phyloP scores from a whole-genome alignment of 2,888 invertebrate species.

The Ichneumoninae sp. region DNA sequence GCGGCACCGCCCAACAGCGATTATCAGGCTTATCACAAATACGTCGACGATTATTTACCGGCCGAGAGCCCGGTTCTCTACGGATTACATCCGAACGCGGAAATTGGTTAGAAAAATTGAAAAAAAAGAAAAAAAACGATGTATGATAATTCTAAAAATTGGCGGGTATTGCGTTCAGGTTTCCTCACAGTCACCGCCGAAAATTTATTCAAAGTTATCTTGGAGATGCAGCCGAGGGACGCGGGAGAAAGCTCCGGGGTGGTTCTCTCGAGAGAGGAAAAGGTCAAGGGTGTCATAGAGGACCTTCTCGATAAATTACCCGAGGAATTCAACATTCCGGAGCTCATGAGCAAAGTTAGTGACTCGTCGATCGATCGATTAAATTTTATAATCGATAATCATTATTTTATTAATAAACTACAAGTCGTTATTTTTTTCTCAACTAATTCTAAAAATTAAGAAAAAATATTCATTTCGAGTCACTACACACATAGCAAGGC shows the following conservation, averaged over 20 bases:
- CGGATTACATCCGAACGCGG: slow-evolving; percentile 97
- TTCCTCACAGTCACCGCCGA: slow-evolving; percentile 95
- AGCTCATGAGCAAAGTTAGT: slow-evolving; percentile 91
- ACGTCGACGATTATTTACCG: slow-evolving; percentile 94
- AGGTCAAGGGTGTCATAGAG: slow-evolving; percentile 88
- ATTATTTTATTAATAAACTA: not conserved
- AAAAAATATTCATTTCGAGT: too few relatives aligned
- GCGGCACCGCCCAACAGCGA: slow-evolving; percentile 95
- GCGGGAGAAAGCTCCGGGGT: slow-evolving; percentile 89
- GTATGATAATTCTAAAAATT: slow-evolving; percentile 1
- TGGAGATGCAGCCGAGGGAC: slow-evolving; percentile 96
- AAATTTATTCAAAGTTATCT: slow-evolving; percentile 92
- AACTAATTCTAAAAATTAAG: too few relatives aligned
- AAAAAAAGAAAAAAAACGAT: not conserved
- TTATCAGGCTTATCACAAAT: slow-evolving; percentile 93
- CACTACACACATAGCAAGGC: too few relatives aligned
- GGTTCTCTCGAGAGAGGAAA: slow-evolving; percentile 92
- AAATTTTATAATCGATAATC: not conserved
- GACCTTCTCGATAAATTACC: slow-evolving; percentile 95
- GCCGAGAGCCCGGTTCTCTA: slow-evolving; percentile 95
- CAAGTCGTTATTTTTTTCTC: not conserved
- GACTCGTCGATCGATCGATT: not conserved
- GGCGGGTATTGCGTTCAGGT: slow-evolving; percentile 69
- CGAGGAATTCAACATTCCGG: slow-evolving; percentile 93
- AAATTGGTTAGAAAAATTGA: slow-evolving; percentile 88